A percentile compares a stretch with the other conserved stretches of the same genome.
Evolutionary conservation across 1,140 invertebrate species (phyloP).

Genomic region (Cotesia chilonis): DNA sequence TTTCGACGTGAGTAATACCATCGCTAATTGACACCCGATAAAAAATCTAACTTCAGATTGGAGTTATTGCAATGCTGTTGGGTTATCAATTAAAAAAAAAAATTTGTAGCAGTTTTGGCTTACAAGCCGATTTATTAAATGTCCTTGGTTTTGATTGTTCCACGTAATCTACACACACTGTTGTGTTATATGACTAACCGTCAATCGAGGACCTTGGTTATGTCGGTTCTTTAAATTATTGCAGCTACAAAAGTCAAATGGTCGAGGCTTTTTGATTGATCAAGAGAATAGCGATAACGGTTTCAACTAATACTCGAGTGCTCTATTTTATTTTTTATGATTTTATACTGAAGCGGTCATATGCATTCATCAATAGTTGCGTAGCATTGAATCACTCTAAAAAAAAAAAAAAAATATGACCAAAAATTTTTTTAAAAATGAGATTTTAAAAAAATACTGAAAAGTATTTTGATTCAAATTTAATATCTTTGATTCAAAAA

Average conservation of each 20-base stretch:
- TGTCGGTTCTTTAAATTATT: slow-evolving; percentile 50
- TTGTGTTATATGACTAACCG: neutral
- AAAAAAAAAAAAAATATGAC: too few species aligned
- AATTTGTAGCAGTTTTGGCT: neutral
- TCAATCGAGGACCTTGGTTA: slow-evolving; percentile 42
- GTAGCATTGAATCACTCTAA: too few species aligned
- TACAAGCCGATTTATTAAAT: neutral
- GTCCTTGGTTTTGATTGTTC: slow-evolving; percentile 10
- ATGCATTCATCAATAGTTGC: too few species aligned
- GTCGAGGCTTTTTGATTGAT: slow-evolving; percentile 48
- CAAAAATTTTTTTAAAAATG: too few species aligned
- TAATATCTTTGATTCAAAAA: too few species aligned
- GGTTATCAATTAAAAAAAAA: neutral
- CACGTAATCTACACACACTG: slow-evolving; percentile 8
- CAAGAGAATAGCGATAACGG: slow-evolving; percentile 15
- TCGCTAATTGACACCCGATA: neutral
- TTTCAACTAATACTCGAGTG: neutral
- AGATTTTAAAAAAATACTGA: too few species aligned
- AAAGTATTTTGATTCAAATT: too few species aligned
- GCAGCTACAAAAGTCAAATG: slow-evolving; percentile 50
- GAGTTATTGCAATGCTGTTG: neutral
- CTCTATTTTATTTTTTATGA: neutral
- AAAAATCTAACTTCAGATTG: neutral
- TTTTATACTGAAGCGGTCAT: too few species aligned
- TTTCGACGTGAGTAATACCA: neutral